Evolutionary conservation across 2,797 vertebrate species (phyloP).

Genomic region (Xenopus petersii): DNA sequence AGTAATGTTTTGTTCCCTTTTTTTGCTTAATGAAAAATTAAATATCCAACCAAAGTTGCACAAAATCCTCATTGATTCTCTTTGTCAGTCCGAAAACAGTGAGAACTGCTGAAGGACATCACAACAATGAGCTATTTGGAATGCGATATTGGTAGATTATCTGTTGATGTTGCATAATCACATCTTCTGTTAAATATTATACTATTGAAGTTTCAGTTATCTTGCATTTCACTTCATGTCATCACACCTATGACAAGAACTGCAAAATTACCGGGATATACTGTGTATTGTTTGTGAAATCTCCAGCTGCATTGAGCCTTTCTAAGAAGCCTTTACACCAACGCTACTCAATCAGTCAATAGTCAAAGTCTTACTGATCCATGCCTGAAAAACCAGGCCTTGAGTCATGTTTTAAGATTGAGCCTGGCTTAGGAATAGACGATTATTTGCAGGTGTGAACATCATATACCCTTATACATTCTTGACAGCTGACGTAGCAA

Average conservation of each 20-base stretch:
- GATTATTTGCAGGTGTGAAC: constrained; percentile 95
- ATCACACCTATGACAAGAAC: neutral
- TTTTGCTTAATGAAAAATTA: neutral
- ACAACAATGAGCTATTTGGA: neutral
- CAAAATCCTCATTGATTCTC: neutral
- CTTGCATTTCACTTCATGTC: neutral
- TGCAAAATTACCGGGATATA: constrained; percentile 14
- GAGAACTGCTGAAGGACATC: neutral
- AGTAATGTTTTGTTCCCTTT: neutral
- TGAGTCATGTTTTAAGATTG: constrained; percentile 41
- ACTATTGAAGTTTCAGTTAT: neutral
- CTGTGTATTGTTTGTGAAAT: constrained; percentile 13
- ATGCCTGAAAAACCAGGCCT: constrained; percentile 54
- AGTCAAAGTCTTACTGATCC: constrained; percentile 54
- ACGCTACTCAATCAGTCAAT: constrained; percentile 56
- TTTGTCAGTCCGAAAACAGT: neutral
- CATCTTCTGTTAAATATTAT: neutral
- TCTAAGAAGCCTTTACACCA: constrained; percentile 57
- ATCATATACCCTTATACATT: constrained; percentile 87
- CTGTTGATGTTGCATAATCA: neutral
- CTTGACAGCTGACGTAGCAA: constrained; percentile 97
- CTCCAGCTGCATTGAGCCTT: constrained; percentile 43
- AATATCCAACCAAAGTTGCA: neutral
- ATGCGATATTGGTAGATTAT: neutral
- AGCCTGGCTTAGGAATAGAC: constrained; percentile 29